Percentiles rank a stretch among this genome's conserved stretches.
Evolutionary conservation across 2,113 vertebrate genomes (phyloP).

Genomic region (Brienomyrus brachyistius): DNA sequence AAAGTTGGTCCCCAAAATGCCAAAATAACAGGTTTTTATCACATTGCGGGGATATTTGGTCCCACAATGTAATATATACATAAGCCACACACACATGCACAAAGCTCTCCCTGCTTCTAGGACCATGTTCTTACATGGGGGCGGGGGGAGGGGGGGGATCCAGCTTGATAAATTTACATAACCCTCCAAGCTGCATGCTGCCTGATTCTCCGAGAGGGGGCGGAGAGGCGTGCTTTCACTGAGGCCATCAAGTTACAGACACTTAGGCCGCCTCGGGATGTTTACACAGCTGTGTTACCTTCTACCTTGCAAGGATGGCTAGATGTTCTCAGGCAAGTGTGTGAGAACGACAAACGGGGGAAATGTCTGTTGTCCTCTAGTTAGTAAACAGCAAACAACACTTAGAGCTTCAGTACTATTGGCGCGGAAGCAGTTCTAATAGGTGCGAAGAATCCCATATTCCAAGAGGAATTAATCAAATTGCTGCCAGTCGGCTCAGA

Average conservation of each 20-base stretch:
- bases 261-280: not conserved
- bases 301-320: not conserved
- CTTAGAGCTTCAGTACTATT: not conserved
- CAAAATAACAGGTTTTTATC: not conserved
- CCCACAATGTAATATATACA: not conserved
- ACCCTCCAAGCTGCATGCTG: not conserved
- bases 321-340: not conserved
- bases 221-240: not conserved
- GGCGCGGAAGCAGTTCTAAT: not conserved
- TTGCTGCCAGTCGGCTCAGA: not conserved
- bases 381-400: not conserved
- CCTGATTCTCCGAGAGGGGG: not conserved
- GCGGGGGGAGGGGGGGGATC: too few species aligned
- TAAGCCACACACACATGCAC: not conserved
- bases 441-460: not conserved
- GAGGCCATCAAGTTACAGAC: not conserved
- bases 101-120: not conserved
- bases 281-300: not conserved
- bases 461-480: not conserved
- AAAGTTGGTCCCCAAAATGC: not conserved
- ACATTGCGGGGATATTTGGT: not conserved
- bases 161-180: slow-evolving; percentile 3
- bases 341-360: not conserved
- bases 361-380: not conserved
- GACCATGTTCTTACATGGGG: not conserved